Evolutionary conservation across 1,140 invertebrate species (phyloP).

Genomic region (Meloidogyne floridensis): DNA sequence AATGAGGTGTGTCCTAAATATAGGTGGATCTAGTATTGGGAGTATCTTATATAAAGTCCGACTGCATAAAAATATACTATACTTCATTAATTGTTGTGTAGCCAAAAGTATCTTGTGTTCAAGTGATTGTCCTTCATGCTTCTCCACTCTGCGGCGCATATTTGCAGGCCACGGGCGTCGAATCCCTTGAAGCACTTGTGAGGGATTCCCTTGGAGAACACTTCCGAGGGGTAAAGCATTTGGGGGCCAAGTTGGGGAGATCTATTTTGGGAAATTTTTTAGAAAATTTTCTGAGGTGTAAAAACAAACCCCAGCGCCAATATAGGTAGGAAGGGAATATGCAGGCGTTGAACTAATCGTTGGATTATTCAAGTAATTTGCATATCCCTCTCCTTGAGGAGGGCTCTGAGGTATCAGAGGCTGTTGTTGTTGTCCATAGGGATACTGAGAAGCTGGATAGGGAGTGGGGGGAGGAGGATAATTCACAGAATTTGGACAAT

Average conservation of each 20-base stretch:
- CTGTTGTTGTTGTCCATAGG: conserved; percentile 35
- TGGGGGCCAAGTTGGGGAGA: conserved; percentile 20
- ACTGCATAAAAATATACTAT: no score
- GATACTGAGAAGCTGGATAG: neutral
- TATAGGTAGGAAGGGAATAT: neutral
- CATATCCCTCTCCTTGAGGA: conserved; percentile 4
- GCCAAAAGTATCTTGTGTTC: conserved; percentile 28
- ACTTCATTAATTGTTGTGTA: conserved; percentile 25
- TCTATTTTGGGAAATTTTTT: no score
- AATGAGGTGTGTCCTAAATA: no score
- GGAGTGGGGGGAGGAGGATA: neutral
- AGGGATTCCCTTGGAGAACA: conserved; percentile 26
- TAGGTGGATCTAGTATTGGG: no score
- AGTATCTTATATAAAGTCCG: no score
- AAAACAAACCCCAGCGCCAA: conserved; percentile 24
- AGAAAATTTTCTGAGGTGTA: neutral
- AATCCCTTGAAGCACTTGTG: conserved; percentile 30
- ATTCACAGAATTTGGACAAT: neutral
- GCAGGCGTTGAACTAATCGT: neutral
- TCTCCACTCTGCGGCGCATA: neutral
- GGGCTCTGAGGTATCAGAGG: conserved; percentile 4
- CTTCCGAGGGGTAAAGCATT: conserved; percentile 17
- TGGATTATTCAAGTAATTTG: neutral
- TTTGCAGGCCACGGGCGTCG: conserved; percentile 19
- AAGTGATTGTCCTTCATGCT: neutral